Percentiles rank a stretch among this genome's conserved stretches.
These are phyloP conservation scores for Caenorhabditis sp. DNA, from an alignment of 2,888 invertebrate species.

Conservation along the genomic window DNA sequence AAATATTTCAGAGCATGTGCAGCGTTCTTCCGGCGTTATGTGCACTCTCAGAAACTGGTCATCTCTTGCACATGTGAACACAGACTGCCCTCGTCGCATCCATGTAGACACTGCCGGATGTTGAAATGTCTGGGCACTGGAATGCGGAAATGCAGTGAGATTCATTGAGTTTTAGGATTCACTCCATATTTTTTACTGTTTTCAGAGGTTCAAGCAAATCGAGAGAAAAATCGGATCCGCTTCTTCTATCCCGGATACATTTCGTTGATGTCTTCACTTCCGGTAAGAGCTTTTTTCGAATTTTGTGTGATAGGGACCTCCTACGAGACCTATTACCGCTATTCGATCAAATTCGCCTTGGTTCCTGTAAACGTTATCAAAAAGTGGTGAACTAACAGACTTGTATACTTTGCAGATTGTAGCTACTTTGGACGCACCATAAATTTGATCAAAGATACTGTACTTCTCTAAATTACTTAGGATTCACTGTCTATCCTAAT, in stretches of 20 bases:
- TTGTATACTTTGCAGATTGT: too few relatives aligned
- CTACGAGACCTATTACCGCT: too few relatives aligned
- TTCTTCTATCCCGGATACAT: conserved; percentile 18
- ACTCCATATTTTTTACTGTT: not conserved
- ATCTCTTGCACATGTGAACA: conserved; percentile 24
- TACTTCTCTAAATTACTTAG: too few relatives aligned
- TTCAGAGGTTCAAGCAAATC: conserved; percentile 42
- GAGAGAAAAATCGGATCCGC: conserved; percentile 32
- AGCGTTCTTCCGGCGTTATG: conserved; percentile 50
- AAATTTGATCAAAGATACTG: too few relatives aligned
- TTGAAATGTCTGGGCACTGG: conserved; percentile 32
- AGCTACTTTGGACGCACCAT: too few relatives aligned
- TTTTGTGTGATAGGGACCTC: too few relatives aligned
- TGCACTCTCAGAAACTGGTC: conserved; percentile 19
- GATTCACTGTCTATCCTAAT: too few relatives aligned
- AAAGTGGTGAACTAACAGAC: too few relatives aligned
- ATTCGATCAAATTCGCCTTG: too few relatives aligned
- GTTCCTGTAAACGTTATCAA: too few relatives aligned
- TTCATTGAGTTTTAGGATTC: not conserved
- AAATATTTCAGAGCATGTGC: conserved; percentile 39
- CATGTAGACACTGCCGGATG: conserved; percentile 46
- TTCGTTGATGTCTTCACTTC: conserved; percentile 8
- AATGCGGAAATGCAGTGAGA: conserved; percentile 28
- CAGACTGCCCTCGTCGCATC: conserved; percentile 14
- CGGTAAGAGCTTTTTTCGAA: too few relatives aligned